phyloP scores from a whole-genome alignment of 2,113 vertebrate genomes.

The Leucopsar rothschildi region DNA sequence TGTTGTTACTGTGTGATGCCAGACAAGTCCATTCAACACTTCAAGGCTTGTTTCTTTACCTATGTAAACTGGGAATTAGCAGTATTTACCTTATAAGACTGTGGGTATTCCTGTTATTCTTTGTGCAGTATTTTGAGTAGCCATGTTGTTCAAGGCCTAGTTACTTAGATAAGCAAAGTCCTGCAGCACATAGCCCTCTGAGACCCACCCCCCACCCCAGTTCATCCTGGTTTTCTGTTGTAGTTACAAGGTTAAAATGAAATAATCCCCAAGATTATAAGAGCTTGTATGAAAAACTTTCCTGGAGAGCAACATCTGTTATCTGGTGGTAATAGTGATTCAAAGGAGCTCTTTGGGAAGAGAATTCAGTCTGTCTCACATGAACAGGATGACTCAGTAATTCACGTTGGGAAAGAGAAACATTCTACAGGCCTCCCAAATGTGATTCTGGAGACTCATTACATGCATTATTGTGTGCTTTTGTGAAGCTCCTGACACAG shows the following conservation, averaged over 20 bases:
- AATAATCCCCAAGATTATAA: constrained; percentile 18
- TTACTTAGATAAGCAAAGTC: not conserved
- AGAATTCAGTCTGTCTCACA: constrained; percentile 27
- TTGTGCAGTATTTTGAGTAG: not conserved
- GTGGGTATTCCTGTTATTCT: not conserved
- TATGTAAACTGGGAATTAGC: not conserved
- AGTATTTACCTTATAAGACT: not conserved
- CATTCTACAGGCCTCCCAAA: constrained; percentile 30
- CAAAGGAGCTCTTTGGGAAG: constrained; percentile 53
- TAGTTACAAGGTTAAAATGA: constrained; percentile 23
- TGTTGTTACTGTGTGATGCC: not conserved
- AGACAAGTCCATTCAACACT: not conserved
- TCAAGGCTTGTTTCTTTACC: not conserved
- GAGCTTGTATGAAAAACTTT: constrained; percentile 22
- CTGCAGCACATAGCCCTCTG: not conserved
- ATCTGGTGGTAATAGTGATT: constrained; percentile 21
- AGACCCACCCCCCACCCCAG: not conserved
- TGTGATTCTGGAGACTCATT: constrained; percentile 16
- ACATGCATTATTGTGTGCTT: not conserved
- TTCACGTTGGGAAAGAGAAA: constrained; percentile 26
- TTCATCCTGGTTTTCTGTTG: not conserved
- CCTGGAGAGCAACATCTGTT: constrained; percentile 67
- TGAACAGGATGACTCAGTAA: constrained; percentile 46
- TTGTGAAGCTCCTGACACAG: not conserved
- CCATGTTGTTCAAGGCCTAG: not conserved